These are phyloP conservation scores for Ondatra zibethicus DNA, from an alignment of 2,113 vertebrate species.

Conservation along the genomic window DNA sequence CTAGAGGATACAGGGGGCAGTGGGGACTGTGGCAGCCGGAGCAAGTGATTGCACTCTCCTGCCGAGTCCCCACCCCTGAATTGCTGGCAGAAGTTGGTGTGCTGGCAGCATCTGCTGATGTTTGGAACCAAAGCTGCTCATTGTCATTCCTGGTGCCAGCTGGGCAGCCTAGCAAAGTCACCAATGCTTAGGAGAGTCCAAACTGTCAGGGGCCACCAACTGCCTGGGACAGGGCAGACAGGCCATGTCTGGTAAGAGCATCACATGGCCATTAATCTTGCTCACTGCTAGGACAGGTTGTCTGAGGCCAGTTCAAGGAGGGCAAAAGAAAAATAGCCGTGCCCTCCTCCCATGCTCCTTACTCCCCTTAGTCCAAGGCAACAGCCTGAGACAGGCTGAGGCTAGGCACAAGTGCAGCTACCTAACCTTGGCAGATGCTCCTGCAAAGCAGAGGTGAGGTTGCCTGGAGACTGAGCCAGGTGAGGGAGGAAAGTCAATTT, in stretches of 20 bases:
- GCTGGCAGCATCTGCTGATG: constrained; percentile 51
- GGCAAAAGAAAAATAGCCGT: not conserved
- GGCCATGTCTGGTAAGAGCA: constrained; percentile 41
- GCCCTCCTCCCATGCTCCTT: not conserved
- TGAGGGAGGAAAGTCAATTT: not conserved
- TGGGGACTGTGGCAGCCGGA: constrained; percentile 26
- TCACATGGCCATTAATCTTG: not conserved
- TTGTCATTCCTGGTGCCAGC: constrained; percentile 34
- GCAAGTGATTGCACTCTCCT: not conserved
- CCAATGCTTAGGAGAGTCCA: constrained; percentile 29
- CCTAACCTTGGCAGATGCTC: not conserved
- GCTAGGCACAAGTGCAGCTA: not conserved
- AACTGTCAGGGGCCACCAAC: constrained; percentile 54
- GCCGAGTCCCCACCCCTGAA: not conserved
- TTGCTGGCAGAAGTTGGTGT: constrained; percentile 48
- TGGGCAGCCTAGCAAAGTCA: constrained; percentile 54
- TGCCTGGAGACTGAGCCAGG: not conserved
- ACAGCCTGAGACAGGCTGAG: not conserved
- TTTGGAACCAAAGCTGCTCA: constrained; percentile 48
- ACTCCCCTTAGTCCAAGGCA: not conserved
- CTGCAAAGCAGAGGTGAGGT: not conserved
- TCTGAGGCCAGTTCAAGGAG: constrained; percentile 39
- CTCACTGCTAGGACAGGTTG: not conserved
- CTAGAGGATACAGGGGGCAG: constrained; percentile 43
- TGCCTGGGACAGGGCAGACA: constrained; percentile 11